These are phyloP conservation scores for Gallirallus australis DNA, from an alignment of 2,797 vertebrate species.

Conservation along the genomic window DNA sequence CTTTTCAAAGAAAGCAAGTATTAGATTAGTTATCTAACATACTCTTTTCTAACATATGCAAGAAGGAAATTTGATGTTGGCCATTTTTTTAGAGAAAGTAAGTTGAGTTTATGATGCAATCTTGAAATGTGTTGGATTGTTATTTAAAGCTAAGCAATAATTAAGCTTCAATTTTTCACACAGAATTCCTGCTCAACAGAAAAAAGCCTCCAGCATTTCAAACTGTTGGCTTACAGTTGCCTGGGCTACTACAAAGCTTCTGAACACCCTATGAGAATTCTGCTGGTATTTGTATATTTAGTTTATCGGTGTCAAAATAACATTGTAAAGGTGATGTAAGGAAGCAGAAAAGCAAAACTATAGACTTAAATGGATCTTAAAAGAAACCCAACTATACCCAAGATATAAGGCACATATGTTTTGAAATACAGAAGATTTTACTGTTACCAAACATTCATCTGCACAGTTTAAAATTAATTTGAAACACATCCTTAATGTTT, in stretches of 20 bases:
- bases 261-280: neutral
- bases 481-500: neutral
- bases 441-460: neutral
- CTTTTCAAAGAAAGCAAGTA: neutral
- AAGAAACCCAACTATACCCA: neutral
- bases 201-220: neutral
- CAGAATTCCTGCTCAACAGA: neutral
- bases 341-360: neutral
- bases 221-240: neutral
- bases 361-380: neutral
- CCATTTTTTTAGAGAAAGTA: neutral
- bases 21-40: neutral
- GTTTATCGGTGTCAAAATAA: constrained; percentile 1
- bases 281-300: neutral
- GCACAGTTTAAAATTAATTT: neutral
- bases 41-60: neutral
- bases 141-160: constrained; percentile 11
- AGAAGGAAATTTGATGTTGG: neutral
- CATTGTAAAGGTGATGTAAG: neutral
- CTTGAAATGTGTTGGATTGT: neutral
- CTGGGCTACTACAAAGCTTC: constrained; percentile 6
- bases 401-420: neutral
- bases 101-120: neutral
- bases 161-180: neutral
- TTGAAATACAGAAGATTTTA: neutral